Conservation (phyloP, 2,113 vertebrate species). For the Charadrius vociferus region DNA sequence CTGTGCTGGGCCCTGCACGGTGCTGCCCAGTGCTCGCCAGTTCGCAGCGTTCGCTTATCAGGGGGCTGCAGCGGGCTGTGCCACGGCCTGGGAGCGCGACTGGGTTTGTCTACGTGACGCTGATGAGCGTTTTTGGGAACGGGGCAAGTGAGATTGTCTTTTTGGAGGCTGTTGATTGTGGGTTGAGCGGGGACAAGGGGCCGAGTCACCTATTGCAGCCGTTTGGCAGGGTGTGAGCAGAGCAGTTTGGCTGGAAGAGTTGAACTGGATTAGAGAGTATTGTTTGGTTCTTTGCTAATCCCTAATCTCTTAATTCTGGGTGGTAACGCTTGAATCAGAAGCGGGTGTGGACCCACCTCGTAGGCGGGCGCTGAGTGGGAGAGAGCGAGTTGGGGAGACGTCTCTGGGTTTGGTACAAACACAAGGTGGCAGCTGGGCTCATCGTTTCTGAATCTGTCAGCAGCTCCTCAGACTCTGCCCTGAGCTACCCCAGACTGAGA, state of each 20-base stretch:
- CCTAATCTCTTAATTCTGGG: background rate
- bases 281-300: background rate
- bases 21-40: too few relatives aligned
- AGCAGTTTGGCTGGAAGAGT: background rate
- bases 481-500: background rate
- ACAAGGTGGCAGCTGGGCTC: background rate
- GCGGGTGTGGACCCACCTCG: background rate
- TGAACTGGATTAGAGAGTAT: background rate
- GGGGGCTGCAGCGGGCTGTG: too few relatives aligned
- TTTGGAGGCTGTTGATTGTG: background rate
- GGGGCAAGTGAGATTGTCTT: background rate
- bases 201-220: background rate
- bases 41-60: rapidly evolving
- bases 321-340: rapidly evolving
- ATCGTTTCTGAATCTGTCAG: rapidly evolving
- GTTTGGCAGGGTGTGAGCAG: background rate
- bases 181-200: background rate
- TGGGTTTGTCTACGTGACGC: background rate
- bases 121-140: background rate
- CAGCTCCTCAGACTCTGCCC: background rate
- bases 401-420: background rate
- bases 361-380: rapidly evolving
- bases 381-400: rapidly evolving
- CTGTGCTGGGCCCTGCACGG: background rate
- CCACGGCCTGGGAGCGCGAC: rapidly evolving